Conservation (phyloP, 2,888 invertebrate species). For the Eristalis arbustorum region DNA sequence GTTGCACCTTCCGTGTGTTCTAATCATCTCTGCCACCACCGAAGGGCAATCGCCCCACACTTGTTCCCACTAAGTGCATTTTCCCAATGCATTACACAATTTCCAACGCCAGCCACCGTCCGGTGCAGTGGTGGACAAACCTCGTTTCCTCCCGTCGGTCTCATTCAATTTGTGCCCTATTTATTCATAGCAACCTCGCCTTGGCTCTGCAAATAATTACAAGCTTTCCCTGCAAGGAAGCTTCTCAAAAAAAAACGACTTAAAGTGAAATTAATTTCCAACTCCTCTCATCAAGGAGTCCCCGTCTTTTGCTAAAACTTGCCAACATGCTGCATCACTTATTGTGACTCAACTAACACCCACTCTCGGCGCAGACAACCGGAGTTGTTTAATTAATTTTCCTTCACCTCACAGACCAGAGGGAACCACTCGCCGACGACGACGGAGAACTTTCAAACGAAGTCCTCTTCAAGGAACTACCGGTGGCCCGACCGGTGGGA, state of each 20-base stretch:
- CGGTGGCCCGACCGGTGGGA: background rate
- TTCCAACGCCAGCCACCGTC: background rate
- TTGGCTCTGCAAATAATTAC: background rate
- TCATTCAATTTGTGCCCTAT: background rate
- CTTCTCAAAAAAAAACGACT: background rate
- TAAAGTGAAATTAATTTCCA: background rate
- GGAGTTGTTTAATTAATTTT: background rate
- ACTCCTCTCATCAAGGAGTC: background rate
- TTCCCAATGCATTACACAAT: background rate
- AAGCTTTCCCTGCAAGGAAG: background rate
- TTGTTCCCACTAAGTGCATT: background rate
- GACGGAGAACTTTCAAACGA: background rate
- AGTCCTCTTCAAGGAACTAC: background rate
- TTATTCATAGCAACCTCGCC: background rate
- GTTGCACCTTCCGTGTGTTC: background rate
- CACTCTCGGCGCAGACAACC: background rate
- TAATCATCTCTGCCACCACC: background rate
- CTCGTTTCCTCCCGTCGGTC: no score
- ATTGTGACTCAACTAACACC: background rate
- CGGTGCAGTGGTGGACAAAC: no score
- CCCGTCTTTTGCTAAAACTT: background rate
- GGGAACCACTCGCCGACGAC: background rate
- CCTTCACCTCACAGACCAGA: background rate
- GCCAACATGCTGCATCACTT: background rate
- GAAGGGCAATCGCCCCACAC: background rate